These are phyloP conservation scores for Ondatra zibethicus DNA, from an alignment of 2,113 vertebrate species.

Conservation along the genomic window DNA sequence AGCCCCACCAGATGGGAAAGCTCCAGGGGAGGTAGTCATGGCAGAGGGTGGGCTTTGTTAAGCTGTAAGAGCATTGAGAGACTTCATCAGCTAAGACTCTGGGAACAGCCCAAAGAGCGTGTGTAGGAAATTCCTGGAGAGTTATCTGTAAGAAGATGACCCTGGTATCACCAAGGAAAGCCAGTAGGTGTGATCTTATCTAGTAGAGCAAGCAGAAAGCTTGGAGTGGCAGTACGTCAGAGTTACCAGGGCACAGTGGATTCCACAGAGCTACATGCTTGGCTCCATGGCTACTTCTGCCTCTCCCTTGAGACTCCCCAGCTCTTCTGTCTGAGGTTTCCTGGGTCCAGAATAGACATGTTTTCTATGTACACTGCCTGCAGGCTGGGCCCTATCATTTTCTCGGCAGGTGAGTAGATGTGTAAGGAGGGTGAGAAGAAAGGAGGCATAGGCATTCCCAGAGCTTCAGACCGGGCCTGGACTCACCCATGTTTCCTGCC, in stretches of 20 bases:
- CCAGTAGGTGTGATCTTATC: not conserved
- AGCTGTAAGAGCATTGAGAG: not conserved
- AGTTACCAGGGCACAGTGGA: not conserved
- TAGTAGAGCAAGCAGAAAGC: not conserved
- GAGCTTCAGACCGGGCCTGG: too few species aligned
- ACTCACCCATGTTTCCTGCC: not conserved
- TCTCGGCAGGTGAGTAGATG: not conserved
- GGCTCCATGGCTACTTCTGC: not conserved
- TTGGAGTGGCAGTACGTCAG: too few species aligned
- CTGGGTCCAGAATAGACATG: rapidly evolving
- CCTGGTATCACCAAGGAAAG: not conserved
- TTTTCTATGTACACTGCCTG: rapidly evolving
- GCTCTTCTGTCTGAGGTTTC: not conserved
- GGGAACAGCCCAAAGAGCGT: not conserved
- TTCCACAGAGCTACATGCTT: rapidly evolving
- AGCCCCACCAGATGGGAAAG: not conserved
- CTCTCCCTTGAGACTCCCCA: too few species aligned
- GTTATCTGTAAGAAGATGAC: not conserved
- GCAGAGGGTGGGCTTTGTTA: not conserved
- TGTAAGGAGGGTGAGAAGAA: too few species aligned
- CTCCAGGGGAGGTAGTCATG: not conserved
- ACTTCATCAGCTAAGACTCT: not conserved
- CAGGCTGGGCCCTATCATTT: too few species aligned
- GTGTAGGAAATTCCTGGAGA: not conserved
- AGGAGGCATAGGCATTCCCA: not conserved